These are phyloP conservation scores for Pogonognathellus flavescens DNA, from an alignment of 1,140 invertebrate species.

Conservation along the genomic window DNA sequence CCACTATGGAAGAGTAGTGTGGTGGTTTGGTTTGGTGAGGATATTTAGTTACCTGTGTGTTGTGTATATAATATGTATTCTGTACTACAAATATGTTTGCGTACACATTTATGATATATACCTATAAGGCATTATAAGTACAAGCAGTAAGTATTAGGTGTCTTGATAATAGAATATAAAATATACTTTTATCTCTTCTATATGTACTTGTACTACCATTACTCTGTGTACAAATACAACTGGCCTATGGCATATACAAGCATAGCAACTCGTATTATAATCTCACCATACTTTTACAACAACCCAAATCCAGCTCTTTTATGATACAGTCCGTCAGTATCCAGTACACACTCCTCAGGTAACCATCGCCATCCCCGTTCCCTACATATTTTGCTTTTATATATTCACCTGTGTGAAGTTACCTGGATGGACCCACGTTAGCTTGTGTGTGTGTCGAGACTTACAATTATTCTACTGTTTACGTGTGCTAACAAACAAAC, in stretches of 20 bases:
- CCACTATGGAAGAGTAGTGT: neutral
- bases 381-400: slow-evolving; percentile 15
- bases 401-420: slow-evolving; percentile 40
- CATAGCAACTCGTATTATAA: slow-evolving; percentile 26
- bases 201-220: no score
- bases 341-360: slow-evolving; percentile 57
- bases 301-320: slow-evolving; percentile 47
- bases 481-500: neutral
- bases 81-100: neutral
- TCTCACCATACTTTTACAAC: slow-evolving; percentile 19
- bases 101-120: no score
- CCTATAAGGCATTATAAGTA: no score
- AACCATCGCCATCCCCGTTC: slow-evolving; percentile 48
- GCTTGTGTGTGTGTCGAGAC: neutral
- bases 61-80: slow-evolving; percentile 17
- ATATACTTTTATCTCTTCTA: no score
- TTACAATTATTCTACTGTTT: neutral
- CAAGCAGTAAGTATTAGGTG: no score
- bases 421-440: neutral
- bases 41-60: slow-evolving; percentile 23
- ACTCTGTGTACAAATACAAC: no score
- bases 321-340: slow-evolving; percentile 58
- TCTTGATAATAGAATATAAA: no score
- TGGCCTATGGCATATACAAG: neutral
- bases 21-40: neutral